Conservation (phyloP, 2,797 vertebrate genomes). For the Octomys mimax region DNA sequence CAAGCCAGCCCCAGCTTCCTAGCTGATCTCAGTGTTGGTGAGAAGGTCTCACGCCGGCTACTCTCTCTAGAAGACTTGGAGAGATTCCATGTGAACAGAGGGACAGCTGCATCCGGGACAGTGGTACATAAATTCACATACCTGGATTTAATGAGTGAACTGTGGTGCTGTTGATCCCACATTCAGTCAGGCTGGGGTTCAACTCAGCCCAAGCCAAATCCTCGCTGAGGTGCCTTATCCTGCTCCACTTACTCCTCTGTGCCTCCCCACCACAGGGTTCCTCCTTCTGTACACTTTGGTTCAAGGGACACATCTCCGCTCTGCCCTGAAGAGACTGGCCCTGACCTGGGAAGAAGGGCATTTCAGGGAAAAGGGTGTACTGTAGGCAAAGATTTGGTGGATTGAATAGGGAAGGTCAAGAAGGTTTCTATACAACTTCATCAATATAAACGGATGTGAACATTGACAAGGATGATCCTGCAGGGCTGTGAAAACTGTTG, state of each 20-base stretch:
- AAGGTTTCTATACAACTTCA: background rate
- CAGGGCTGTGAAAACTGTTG: background rate
- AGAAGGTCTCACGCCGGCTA: background rate
- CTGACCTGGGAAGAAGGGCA: background rate
- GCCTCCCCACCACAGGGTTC: background rate
- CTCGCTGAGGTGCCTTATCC: background rate
- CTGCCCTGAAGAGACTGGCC: fast-evolving
- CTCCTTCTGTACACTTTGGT: fast-evolving
- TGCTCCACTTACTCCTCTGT: background rate
- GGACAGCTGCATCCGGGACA: background rate
- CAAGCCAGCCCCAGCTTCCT: background rate
- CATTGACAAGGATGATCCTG: background rate
- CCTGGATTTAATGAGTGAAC: background rate
- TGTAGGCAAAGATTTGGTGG: background rate
- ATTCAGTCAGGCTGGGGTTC: too few species aligned
- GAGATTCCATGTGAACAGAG: background rate
- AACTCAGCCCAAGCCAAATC: background rate
- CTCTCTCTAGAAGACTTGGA: background rate
- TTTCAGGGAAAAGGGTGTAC: background rate
- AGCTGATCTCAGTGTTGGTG: background rate
- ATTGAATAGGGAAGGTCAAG: background rate
- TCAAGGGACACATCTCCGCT: background rate
- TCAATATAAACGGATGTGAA: background rate
- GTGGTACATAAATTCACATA: background rate
- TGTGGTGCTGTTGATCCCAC: background rate